Percentiles rank a stretch among this genome's conserved stretches.
Evolutionary conservation across 2,888 invertebrate species (phyloP).

Genomic region (Apeira syringaria): DNA sequence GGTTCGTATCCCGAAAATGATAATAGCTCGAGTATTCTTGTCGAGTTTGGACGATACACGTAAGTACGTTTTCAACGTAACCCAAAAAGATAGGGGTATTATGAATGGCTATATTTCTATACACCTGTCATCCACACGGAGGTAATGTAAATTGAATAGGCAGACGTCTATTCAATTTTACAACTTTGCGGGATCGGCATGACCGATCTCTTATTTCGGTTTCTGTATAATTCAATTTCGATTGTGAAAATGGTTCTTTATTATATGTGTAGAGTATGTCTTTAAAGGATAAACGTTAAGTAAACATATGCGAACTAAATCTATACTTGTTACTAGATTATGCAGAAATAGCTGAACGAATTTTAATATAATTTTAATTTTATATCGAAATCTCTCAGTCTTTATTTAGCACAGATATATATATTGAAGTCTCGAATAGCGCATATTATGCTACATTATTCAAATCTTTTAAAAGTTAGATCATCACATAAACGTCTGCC

Average conservation of each 20-base stretch:
- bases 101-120: conserved; percentile 16
- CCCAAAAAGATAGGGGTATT: neutral
- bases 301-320: too few relatives aligned
- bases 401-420: too few relatives aligned
- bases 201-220: conserved; percentile 53
- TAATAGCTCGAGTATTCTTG: neutral
- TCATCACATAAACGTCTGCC: too few relatives aligned
- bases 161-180: conserved; percentile 43
- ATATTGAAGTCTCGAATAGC: too few relatives aligned
- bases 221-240: conserved; percentile 43
- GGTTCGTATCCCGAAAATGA: conserved; percentile 6
- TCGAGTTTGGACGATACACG: neutral
- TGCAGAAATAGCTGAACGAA: too few relatives aligned
- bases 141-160: too few relatives aligned
- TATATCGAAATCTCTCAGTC: too few relatives aligned
- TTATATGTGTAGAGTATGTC: conserved; percentile 2
- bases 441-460: too few relatives aligned
- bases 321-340: too few relatives aligned
- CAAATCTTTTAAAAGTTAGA: too few relatives aligned
- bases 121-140: conserved; percentile 24
- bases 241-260: conserved; percentile 17
- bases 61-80: neutral
- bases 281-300: too few relatives aligned
- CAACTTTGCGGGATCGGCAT: conserved; percentile 35
- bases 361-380: too few relatives aligned